phyloP scores from a whole-genome alignment of 2,113 vertebrate species.

The Chaenogobius annularis region DNA sequence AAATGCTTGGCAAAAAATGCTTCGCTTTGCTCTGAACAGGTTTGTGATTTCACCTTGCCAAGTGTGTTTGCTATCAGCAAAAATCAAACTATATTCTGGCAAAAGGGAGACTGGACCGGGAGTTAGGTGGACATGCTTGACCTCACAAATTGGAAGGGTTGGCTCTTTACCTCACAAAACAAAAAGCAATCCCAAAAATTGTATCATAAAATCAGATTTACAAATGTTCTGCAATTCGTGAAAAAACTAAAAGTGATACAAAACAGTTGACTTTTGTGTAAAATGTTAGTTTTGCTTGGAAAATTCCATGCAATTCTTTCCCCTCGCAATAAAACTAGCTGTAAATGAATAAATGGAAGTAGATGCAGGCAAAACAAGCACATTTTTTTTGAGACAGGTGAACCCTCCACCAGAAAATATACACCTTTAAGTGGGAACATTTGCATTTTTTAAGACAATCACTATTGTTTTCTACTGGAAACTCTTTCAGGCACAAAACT shows the following conservation, averaged over 20 bases:
- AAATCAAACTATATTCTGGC: not conserved
- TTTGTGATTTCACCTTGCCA: not conserved
- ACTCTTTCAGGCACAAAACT: not conserved
- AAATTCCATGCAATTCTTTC: no score
- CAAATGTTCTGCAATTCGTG: no score
- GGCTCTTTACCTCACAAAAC: no score
- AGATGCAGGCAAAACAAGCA: no score
- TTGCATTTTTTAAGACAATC: not conserved
- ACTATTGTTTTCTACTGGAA: not conserved
- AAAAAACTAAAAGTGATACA: not conserved
- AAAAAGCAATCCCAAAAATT: no score
- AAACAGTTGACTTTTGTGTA: not conserved
- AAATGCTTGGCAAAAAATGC: not conserved
- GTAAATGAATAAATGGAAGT: no score
- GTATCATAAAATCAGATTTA: no score
- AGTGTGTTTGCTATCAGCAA: not conserved
- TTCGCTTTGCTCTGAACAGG: not conserved
- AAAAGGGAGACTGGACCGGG: not conserved
- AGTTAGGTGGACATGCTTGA: not conserved
- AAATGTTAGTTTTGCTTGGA: no score
- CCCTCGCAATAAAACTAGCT: no score
- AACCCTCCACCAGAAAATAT: no score
- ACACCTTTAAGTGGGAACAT: no score
- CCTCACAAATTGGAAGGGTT: not conserved
- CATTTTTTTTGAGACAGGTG: no score